These are phyloP conservation scores for Acrobeloides nanus DNA, from an alignment of 2,888 invertebrate species.

Conservation along the genomic window DNA sequence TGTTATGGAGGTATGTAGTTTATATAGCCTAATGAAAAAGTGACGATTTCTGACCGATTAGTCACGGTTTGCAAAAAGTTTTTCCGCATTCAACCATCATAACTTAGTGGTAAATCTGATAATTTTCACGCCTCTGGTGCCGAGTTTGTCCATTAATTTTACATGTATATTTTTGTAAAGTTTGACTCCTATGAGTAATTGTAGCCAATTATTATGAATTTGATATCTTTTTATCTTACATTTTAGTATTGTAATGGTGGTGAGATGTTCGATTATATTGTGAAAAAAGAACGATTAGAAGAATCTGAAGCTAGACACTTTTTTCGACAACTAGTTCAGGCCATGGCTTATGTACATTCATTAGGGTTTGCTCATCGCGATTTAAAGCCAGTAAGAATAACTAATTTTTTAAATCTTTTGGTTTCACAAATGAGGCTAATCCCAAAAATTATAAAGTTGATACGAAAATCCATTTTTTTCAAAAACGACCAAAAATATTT, in stretches of 20 bases:
- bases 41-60: too few relatives aligned
- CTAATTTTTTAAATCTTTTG: slow-evolving; percentile 7
- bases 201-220: too few relatives aligned
- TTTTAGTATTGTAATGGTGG: slow-evolving; percentile 70
- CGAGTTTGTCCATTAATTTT: background rate
- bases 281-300: slow-evolving; percentile 66
- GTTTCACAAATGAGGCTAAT: background rate
- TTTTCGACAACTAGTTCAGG: slow-evolving; percentile 71
- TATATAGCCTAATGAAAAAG: background rate
- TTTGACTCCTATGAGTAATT: too few relatives aligned
- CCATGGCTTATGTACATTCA: slow-evolving; percentile 70
- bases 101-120: too few relatives aligned
- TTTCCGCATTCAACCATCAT: too few relatives aligned
- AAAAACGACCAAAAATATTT: too few relatives aligned
- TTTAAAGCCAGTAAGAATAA: slow-evolving; percentile 67
- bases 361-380: slow-evolving; percentile 73
- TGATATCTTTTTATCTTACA: slow-evolving; percentile 10
- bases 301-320: slow-evolving; percentile 70
- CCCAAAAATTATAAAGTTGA: too few relatives aligned
- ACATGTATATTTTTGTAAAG: background rate
- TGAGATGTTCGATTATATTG: slow-evolving; percentile 76
- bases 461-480: too few relatives aligned
- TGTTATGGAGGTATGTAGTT: slow-evolving; percentile 64
- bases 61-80: too few relatives aligned
- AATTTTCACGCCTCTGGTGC: too few relatives aligned